phyloP scores from a whole-genome alignment of 2,888 invertebrate genomes.

The Stramonita haemastoma region DNA sequence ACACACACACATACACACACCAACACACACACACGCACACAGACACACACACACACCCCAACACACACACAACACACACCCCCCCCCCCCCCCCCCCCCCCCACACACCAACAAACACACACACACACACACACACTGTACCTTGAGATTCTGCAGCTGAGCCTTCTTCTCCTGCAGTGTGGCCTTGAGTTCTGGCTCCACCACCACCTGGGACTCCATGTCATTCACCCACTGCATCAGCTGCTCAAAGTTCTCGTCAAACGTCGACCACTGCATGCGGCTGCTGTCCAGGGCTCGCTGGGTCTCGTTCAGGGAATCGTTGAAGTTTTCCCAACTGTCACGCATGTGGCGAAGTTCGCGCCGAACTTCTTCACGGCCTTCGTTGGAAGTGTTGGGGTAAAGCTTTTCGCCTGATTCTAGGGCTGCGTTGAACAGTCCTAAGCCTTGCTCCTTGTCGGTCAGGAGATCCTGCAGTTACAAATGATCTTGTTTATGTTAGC shows the following conservation, averaged over 20 bases:
- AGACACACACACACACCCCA: not conserved
- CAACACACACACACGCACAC: not conserved
- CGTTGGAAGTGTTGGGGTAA: conserved; percentile 94
- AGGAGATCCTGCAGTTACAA: conserved; percentile 59
- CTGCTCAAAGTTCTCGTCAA: conserved; percentile 94
- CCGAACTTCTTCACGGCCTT: conserved; percentile 93
- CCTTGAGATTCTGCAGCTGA: conserved; percentile 88
- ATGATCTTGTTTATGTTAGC: not conserved
- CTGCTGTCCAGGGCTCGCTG: conserved; percentile 88
- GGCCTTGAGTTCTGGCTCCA: conserved; percentile 91
- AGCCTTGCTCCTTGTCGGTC: conserved; percentile 65
- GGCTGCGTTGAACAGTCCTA: conserved; percentile 87
- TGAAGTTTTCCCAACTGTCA: conserved; percentile 91
- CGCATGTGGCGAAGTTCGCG: conserved; percentile 89
- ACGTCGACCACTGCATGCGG: conserved; percentile 92
- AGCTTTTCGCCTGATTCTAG: conserved; percentile 93
- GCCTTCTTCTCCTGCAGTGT: conserved; percentile 91
- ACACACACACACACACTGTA: conserved; percentile 74
- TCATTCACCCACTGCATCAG: conserved; percentile 93
- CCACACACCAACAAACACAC: too few relatives aligned
- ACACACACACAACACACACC: not conserved
- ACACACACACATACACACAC: not conserved
- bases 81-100: too few relatives aligned
- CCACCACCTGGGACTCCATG: conserved; percentile 91
- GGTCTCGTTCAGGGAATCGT: conserved; percentile 87